Evolutionary conservation across 2,888 invertebrate species (phyloP).

Genomic region (Drosophila birchii): DNA sequence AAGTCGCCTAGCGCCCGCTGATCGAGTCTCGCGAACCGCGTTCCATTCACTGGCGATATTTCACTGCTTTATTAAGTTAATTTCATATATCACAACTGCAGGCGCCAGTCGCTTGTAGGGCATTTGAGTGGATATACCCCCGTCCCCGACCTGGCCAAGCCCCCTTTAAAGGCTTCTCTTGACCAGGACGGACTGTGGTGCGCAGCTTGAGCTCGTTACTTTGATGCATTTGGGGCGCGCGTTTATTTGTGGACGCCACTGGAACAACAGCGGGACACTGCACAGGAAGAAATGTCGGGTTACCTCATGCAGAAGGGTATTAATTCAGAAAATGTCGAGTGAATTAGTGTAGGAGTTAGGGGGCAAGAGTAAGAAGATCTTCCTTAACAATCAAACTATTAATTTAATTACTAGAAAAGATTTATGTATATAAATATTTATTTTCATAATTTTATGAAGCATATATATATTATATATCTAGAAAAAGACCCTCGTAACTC

Average conservation of each 20-base stretch:
- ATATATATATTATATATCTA: not conserved
- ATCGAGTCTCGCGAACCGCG: constrained; percentile 47
- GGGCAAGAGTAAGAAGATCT: not conserved
- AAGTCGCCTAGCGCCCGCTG: constrained; percentile 67
- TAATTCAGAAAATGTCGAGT: not conserved
- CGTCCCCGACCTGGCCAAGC: not conserved
- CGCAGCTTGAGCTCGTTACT: constrained; percentile 83
- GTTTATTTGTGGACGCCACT: constrained; percentile 78
- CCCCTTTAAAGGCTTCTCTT: constrained; percentile 11
- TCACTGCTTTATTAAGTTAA: constrained; percentile 83
- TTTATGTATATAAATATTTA: not conserved
- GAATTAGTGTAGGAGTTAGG: not conserved
- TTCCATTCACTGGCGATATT: constrained; percentile 70
- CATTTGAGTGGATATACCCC: constrained; percentile 32
- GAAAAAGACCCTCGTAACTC: too few relatives aligned
- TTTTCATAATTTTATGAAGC: not conserved
- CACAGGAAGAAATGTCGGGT: constrained; percentile 1
- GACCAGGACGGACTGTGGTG: constrained; percentile 58
- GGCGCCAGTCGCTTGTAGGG: constrained; percentile 61
- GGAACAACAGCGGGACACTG: constrained; percentile 70
- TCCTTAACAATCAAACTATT: not conserved
- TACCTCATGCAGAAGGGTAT: not conserved
- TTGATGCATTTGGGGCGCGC: constrained; percentile 81
- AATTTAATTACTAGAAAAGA: not conserved
- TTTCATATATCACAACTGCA: constrained; percentile 71